phyloP scores from a whole-genome alignment of 2,113 vertebrate species.

The Microcebus tavaratra region DNA sequence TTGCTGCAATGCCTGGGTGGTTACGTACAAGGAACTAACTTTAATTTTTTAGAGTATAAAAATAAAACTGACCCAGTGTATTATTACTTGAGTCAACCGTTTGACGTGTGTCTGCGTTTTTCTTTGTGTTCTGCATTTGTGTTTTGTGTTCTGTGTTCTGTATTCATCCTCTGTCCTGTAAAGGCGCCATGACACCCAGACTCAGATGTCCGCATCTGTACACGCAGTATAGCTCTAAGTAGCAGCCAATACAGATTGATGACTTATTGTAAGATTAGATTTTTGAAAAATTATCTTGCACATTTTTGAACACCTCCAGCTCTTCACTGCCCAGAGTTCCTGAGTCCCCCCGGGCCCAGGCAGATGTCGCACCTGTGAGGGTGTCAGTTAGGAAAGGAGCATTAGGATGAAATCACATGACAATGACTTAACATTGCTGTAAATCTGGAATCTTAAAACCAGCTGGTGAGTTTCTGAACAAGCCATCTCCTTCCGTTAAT shows the following conservation, averaged over 20 bases:
- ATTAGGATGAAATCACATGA: background rate
- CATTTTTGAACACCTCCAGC: background rate
- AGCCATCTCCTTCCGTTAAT: background rate
- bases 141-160: too few relatives aligned
- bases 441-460: background rate
- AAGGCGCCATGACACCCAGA: too few relatives aligned
- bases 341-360: background rate
- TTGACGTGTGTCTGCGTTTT: too few relatives aligned
- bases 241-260: accelerated
- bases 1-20: too few relatives aligned
- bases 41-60: too few relatives aligned
- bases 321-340: background rate
- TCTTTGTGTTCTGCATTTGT: too few relatives aligned
- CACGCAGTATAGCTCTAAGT: too few relatives aligned
- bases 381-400: background rate
- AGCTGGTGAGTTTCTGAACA: background rate
- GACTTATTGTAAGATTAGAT: background rate
- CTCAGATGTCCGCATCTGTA: background rate
- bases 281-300: background rate
- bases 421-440: background rate
- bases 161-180: too few relatives aligned
- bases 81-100: too few relatives aligned
- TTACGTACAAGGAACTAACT: too few relatives aligned
- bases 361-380: background rate
- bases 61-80: too few relatives aligned